Evolutionary conservation across 1,140 invertebrate species (phyloP).

Genomic region (Centruroides sculpturatus): DNA sequence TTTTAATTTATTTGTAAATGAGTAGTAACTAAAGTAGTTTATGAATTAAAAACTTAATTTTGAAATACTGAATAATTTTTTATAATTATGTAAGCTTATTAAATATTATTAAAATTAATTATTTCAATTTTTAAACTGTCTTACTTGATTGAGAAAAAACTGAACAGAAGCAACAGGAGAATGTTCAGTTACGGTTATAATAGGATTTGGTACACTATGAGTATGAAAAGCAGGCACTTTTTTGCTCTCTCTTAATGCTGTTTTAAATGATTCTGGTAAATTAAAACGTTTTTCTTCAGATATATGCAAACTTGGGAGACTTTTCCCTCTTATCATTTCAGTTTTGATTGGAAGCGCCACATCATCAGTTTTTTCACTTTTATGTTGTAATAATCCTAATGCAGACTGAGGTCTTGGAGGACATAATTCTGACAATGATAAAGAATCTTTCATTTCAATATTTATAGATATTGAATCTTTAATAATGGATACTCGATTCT

Average conservation of each 20-base stretch:
- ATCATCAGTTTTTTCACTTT: slow-evolving; percentile 8
- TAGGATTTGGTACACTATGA: slow-evolving; percentile 52
- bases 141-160: slow-evolving; percentile 22
- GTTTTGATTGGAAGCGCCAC: slow-evolving; percentile 3
- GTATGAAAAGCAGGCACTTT: slow-evolving; percentile 13
- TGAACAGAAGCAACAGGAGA: slow-evolving; percentile 42
- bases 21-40: too few species aligned
- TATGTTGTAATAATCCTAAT: slow-evolving; percentile 38
- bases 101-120: too few species aligned
- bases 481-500: background rate
- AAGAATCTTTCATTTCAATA: slow-evolving; percentile 46
- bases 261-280: background rate
- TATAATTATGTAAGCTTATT: too few species aligned
- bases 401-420: slow-evolving; percentile 48
- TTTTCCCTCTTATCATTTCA: slow-evolving; percentile 70
- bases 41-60: too few species aligned
- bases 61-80: too few species aligned
- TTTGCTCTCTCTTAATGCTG: background rate
- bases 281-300: slow-evolving; percentile 6
- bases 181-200: slow-evolving; percentile 91
- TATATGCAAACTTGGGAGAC: slow-evolving; percentile 66
- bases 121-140: too few species aligned
- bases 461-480: slow-evolving; percentile 3
- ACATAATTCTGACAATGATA: slow-evolving; percentile 27
- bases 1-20: too few species aligned